These are phyloP conservation scores for Zaprionus capensis DNA, from an alignment of 1,140 invertebrate species.

Conservation along the genomic window DNA sequence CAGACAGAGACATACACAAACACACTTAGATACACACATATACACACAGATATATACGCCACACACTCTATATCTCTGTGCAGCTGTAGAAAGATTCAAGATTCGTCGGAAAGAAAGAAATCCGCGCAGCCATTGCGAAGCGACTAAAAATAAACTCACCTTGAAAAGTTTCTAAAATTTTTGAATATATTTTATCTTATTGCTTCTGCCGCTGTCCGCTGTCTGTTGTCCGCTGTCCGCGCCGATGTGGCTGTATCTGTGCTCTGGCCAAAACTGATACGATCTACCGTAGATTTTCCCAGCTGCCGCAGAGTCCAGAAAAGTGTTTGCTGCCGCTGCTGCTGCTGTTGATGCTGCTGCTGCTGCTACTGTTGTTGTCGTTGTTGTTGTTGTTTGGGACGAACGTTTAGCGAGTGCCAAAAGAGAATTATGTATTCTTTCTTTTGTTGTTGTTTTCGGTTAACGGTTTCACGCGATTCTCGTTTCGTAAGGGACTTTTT, in stretches of 20 bases:
- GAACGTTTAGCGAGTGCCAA: conserved; percentile 37
- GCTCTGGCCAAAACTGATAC: conserved; percentile 54
- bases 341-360: conserved; percentile 12
- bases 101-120: conserved; percentile 60
- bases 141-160: conserved; percentile 84
- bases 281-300: conserved; percentile 40
- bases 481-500: conserved; percentile 62
- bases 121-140: conserved; percentile 77
- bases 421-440: conserved; percentile 21
- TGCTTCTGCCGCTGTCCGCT: conserved; percentile 4
- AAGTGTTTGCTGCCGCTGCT: conserved; percentile 48
- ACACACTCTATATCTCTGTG: not conserved
- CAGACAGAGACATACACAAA: not conserved
- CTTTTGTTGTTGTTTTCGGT: conserved; percentile 27
- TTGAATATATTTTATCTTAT: conserved; percentile 67
- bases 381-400: conserved; percentile 26
- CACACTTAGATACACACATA: not conserved
- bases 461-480: conserved; percentile 37
- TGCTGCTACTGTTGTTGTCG: conserved; percentile 9
- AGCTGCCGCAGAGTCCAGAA: conserved; percentile 53
- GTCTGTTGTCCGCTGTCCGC: conserved; percentile 4
- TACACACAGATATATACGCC: conserved; percentile 6
- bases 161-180: conserved; percentile 83
- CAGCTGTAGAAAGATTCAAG: not conserved
- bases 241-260: conserved; percentile 57